phyloP scores from a whole-genome alignment of 2,888 invertebrate species.

The Pseudolycoriella hygida region DNA sequence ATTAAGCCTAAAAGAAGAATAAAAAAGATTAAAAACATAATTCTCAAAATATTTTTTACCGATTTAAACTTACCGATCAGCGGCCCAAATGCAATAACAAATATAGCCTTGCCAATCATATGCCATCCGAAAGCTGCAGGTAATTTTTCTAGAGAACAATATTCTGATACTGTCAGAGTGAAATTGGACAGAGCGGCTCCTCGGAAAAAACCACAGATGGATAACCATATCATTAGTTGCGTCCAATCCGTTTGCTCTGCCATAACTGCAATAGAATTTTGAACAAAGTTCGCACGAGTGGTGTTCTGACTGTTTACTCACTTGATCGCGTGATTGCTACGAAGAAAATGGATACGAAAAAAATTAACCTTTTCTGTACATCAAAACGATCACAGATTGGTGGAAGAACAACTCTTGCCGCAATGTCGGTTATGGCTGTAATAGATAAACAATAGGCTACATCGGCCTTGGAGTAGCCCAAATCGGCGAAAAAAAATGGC shows the following conservation, averaged over 20 bases:
- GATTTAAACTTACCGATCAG: slow-evolving; percentile 37
- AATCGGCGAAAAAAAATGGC: slow-evolving; percentile 44
- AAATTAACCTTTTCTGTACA: slow-evolving; percentile 51
- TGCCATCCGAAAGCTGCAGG: slow-evolving; percentile 63
- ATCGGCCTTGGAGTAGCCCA: slow-evolving; percentile 45
- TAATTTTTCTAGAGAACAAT: slow-evolving; percentile 50
- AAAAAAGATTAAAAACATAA: no score
- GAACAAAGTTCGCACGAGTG: background rate
- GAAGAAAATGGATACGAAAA: slow-evolving; percentile 51
- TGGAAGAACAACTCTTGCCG: slow-evolving; percentile 52
- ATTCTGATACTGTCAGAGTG: slow-evolving; percentile 61
- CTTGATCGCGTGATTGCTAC: slow-evolving; percentile 55
- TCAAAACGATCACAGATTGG: slow-evolving; percentile 52
- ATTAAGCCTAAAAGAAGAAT: slow-evolving; percentile 40
- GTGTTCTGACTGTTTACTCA: slow-evolving; percentile 32
- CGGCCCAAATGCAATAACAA: slow-evolving; percentile 51
- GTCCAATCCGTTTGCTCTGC: slow-evolving; percentile 56
- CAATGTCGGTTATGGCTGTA: slow-evolving; percentile 55
- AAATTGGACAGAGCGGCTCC: slow-evolving; percentile 63
- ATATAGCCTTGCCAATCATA: slow-evolving; percentile 56
- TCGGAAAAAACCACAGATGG: slow-evolving; percentile 60
- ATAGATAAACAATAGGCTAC: slow-evolving; percentile 57
- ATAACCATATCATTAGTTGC: slow-evolving; percentile 47
- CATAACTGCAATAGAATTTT: slow-evolving; percentile 37
- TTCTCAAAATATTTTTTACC: no score